phyloP scores from a whole-genome alignment of 2,113 vertebrate species.

The Platysteira castanea region DNA sequence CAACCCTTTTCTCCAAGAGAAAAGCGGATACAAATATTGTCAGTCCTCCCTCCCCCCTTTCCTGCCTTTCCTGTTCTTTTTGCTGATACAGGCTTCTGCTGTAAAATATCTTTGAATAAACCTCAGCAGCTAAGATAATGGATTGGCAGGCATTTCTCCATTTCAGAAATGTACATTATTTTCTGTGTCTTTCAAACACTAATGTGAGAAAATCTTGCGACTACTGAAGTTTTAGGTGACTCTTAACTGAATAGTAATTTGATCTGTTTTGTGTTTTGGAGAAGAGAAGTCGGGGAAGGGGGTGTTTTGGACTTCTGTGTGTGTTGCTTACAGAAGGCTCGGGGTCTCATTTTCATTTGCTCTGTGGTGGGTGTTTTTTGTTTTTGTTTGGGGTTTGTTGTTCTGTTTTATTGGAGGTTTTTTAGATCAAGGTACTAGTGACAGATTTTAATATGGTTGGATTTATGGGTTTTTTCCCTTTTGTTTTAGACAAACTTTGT shows the following conservation, averaged over 20 bases:
- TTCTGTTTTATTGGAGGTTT: not conserved
- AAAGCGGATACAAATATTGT: not conserved
- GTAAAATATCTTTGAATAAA: not conserved
- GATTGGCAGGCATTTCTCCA: not conserved
- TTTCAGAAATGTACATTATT: not conserved
- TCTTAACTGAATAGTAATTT: not conserved
- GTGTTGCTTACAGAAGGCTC: not conserved
- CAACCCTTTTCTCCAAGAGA: not conserved
- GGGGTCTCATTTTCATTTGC: not conserved
- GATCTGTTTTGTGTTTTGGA: not conserved
- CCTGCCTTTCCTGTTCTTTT: not conserved
- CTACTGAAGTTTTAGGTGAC: not conserved
- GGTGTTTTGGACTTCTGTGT: not conserved
- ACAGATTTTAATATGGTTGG: not conserved
- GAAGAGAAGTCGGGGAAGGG: not conserved
- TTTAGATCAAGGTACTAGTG: not conserved
- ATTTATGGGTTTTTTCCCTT: rapidly evolving
- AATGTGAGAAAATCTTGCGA: not conserved
- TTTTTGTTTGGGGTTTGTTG: not conserved
- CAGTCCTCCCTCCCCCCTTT: not conserved
- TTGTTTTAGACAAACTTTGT: not conserved
- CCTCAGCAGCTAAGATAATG: not conserved
- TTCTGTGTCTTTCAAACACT: not conserved
- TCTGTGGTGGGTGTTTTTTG: not conserved
- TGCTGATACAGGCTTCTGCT: not conserved